Conservation (phyloP, 2,888 invertebrate genomes). For the Corbicula japonica region DNA sequence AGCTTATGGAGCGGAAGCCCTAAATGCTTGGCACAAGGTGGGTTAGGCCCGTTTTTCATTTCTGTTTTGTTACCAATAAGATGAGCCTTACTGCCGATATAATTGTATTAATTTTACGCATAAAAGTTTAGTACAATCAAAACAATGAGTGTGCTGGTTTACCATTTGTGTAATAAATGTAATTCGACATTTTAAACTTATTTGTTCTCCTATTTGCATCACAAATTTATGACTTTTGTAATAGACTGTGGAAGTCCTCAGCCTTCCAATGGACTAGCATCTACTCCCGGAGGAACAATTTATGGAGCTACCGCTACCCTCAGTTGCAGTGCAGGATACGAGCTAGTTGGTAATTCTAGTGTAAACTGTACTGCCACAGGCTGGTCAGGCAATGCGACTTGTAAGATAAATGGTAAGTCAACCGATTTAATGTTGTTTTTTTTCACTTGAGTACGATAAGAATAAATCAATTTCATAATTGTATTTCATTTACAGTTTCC, state of each 20-base stretch:
- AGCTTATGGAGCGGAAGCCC: too few species aligned
- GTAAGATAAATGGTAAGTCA: conserved; percentile 31
- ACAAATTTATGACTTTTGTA: too few species aligned
- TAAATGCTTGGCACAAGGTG: too few species aligned
- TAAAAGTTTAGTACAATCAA: too few species aligned
- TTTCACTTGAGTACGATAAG: too few species aligned
- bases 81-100: too few species aligned
- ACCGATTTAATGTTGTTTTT: too few species aligned
- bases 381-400: conserved; percentile 23
- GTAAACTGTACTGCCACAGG: conserved; percentile 9
- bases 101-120: not conserved
- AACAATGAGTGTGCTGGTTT: not conserved
- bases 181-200: not conserved
- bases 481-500: too few species aligned
- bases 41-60: too few species aligned
- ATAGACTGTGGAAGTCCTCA: conserved; percentile 35
- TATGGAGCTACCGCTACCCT: conserved; percentile 7
- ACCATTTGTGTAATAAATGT: not conserved
- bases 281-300: conserved; percentile 29
- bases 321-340: conserved; percentile 28
- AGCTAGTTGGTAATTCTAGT: conserved; percentile 5
- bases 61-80: too few species aligned
- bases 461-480: too few species aligned
- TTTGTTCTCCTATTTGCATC: too few species aligned
- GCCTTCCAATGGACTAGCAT: conserved; percentile 7